These are phyloP conservation scores for Scaptodrosophila lebanonensis DNA, from an alignment of 1,140 invertebrate genomes.

Conservation along the genomic window DNA sequence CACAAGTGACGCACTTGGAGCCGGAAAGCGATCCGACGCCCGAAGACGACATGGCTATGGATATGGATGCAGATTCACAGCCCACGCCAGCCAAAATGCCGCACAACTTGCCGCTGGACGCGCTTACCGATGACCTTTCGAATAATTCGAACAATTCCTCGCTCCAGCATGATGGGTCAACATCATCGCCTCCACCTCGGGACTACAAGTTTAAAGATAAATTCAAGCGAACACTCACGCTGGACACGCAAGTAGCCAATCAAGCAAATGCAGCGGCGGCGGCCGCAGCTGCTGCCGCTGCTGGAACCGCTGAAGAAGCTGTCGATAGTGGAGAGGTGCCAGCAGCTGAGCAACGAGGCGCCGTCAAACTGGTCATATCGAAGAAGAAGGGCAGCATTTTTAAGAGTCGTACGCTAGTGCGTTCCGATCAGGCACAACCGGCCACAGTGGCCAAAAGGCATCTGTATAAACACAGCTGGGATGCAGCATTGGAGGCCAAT, in stretches of 20 bases:
- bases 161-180: slow-evolving; percentile 57
- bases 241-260: slow-evolving; percentile 51
- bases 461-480: slow-evolving; percentile 92
- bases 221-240: slow-evolving; percentile 67
- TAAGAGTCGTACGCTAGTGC: slow-evolving; percentile 86
- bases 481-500: slow-evolving; percentile 80
- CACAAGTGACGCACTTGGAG: slow-evolving; percentile 56
- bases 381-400: slow-evolving; percentile 93
- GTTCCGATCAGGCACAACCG: slow-evolving; percentile 79
- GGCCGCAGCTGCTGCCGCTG: slow-evolving; percentile 18
- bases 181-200: slow-evolving; percentile 61
- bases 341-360: slow-evolving; percentile 63
- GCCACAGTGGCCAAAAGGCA: slow-evolving; percentile 87
- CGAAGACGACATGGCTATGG: too few relatives aligned
- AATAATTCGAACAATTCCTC: slow-evolving; percentile 57
- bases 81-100: slow-evolving; percentile 56
- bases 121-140: slow-evolving; percentile 42
- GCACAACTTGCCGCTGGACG: slow-evolving; percentile 47
- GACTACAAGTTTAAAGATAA: slow-evolving; percentile 76
- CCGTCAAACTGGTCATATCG: slow-evolving; percentile 82
- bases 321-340: slow-evolving; percentile 63
- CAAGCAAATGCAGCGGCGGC: slow-evolving; percentile 36
- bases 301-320: slow-evolving; percentile 57
- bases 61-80: slow-evolving; percentile 1
- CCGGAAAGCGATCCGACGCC: slow-evolving; percentile 17